These are phyloP conservation scores for Sycobia sp. DNA, from an alignment of 1,140 invertebrate species.

Conservation along the genomic window DNA sequence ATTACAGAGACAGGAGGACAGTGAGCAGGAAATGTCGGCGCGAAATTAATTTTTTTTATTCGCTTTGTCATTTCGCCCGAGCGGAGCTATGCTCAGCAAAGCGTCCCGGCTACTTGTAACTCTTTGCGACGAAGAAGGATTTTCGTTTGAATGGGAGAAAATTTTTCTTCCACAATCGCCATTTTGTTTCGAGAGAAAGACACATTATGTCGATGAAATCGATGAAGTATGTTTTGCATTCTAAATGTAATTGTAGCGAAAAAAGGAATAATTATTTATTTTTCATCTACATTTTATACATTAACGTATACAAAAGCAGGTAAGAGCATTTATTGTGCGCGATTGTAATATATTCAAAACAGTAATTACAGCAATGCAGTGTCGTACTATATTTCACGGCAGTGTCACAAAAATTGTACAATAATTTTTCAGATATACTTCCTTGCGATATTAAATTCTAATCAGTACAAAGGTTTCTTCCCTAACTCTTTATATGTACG, in stretches of 20 bases:
- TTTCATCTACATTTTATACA: background rate
- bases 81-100: background rate
- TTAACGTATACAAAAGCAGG: too few species aligned
- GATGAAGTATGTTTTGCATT: constrained; percentile 24
- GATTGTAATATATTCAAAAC: too few species aligned
- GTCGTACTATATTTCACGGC: too few species aligned
- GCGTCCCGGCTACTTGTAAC: constrained; percentile 5
- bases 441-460: too few species aligned
- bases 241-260: constrained; percentile 4
- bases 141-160: background rate
- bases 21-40: constrained; percentile 38
- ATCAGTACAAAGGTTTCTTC: too few species aligned
- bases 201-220: constrained; percentile 15
- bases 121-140: background rate
- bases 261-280: background rate
- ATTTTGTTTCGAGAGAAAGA: background rate
- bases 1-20: constrained; percentile 58
- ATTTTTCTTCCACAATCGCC: background rate
- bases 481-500: too few species aligned
- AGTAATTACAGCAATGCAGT: too few species aligned
- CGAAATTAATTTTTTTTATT: constrained; percentile 5
- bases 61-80: constrained; percentile 7
- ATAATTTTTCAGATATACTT: too few species aligned
- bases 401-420: too few species aligned
- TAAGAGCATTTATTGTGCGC: too few species aligned